Evolutionary conservation across 2,888 invertebrate genomes (phyloP).

Genomic region (Drosophila yooni): DNA sequence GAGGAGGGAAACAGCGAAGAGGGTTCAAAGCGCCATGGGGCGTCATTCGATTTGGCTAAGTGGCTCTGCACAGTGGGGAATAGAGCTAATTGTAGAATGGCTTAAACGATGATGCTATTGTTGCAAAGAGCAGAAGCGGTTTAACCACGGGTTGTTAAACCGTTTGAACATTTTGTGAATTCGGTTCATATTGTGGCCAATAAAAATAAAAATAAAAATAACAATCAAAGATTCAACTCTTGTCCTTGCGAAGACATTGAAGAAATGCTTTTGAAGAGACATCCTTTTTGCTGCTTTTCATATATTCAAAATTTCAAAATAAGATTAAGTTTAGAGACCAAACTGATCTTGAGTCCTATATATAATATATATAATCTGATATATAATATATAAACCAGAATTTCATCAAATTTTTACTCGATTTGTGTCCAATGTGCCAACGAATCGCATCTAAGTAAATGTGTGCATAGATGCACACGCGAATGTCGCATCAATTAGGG

Average conservation of each 20-base stretch:
- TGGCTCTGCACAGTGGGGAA: conserved; percentile 47
- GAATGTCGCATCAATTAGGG: conserved; percentile 73
- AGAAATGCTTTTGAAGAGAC: background rate
- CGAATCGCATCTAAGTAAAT: conserved; percentile 46
- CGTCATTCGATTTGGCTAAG: conserved; percentile 49
- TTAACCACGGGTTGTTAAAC: background rate
- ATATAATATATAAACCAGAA: too few species aligned
- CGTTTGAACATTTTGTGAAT: background rate
- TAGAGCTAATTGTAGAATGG: background rate
- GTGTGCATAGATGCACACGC: conserved; percentile 63
- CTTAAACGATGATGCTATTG: background rate
- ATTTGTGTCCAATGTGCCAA: conserved; percentile 32
- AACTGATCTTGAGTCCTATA: background rate
- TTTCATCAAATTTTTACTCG: background rate
- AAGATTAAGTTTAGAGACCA: background rate
- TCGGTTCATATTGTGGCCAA: background rate
- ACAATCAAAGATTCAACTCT: background rate
- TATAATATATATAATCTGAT: background rate
- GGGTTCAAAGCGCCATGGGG: conserved; percentile 44
- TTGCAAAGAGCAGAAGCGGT: background rate
- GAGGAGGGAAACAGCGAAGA: background rate
- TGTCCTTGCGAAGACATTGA: background rate
- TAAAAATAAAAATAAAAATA: background rate
- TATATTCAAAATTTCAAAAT: background rate
- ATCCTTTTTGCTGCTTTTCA: background rate